Base-by-base conservation (phyloP, 2,888 invertebrate species). In the Papilio elwesi region DNA sequence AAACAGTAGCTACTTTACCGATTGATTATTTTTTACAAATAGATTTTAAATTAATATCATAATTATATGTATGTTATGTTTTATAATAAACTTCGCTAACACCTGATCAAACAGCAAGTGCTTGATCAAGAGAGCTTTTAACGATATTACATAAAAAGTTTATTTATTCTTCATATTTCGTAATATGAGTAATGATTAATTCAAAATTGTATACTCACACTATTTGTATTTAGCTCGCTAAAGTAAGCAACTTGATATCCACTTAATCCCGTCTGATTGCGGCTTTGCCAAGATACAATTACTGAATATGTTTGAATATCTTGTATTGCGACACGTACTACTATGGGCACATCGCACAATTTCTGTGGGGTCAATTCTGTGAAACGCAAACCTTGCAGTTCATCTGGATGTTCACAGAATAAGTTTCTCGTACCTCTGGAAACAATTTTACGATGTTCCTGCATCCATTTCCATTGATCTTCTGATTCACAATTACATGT, bases 391-490 rank as follows among this genome's bases (percentile, higher is more conserved):
- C 97, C 97, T 76, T 96, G 95, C 76, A 98, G 94, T 87, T 97
- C 96, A 76, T 96, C 96, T 0, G 98, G 98, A 82, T 97, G 96
- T 87, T 97, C 97, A 89, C 98, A 98, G 77, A 96, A 95, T 80
- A 97, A 94, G 76, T 95, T 93, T 74, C 92, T 88, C 81, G 95
- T 95, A 80, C 94, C 94, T 78, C 95, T 94, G 74, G 92, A 84
- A 47, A 96, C 93, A 73, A 97, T 94, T 91, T 98, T 97, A 83
- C 96, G 95, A 92, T 98, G 97, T 87, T 97, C 97, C 83, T 97
- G 95, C 85, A 98, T 94, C 98, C 98, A 98, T 91, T 97, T 97
- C 97, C 98, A 98, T 65, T 98, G 95, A 86, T 97, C 97, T 90
- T 98, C 97, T 74, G 98, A 96, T 86, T 98, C 97, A 88, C 98